Base-by-base conservation (phyloP, 2,888 invertebrate species). In the Oxytorus armatus region DNA sequence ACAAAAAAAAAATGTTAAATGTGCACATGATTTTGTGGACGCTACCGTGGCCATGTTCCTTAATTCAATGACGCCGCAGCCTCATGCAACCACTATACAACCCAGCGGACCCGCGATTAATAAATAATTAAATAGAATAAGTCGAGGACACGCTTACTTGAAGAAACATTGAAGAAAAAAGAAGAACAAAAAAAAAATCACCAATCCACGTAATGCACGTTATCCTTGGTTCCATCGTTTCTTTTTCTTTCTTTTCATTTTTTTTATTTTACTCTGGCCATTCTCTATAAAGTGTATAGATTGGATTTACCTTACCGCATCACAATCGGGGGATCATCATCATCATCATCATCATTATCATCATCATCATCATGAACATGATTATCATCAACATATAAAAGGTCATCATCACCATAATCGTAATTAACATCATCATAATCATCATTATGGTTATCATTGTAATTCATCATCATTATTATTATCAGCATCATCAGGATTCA, bases 271-370 rank as follows among this genome's bases (percentile, higher is more conserved):
- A 14, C 47, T 55, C 63, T 29, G 21, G 63, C 33, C 68, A 29
- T 61, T 66, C 21, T 76, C 72, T 72, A 69, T 68, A 63, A 65
- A 75, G 25, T 63, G 61, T 73, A 80, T 79, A 79, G 69, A 81
- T 84, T 78, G 75, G 70, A 84, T 75, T 87, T 87, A 84, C 88
- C 89, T 90, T 90, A 90, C 89, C 89, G 85, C 77, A 76, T 84
- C 79, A 75, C 59, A 68, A 81, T 84, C 81, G 82, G 84, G 79
- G 83, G 49, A 76, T 86, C 63, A 69, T 29, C 82, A 83, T 81
- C 59, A 78, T 77, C 51, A 55, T 69, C 78, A 73, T 77, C 23
- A 69, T 65, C 33, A 55, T 65, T 73, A 82, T 57, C 69, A 77
- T 82, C 51, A 73, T 78, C 72, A 57, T 66, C 66, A 66, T 73